Evolutionary conservation across 64 coral and sea anemone genomes (phyloP), one percentile per base, ranked within the genome.

Genomic region (Catalaphyllia jardinei): DNA sequence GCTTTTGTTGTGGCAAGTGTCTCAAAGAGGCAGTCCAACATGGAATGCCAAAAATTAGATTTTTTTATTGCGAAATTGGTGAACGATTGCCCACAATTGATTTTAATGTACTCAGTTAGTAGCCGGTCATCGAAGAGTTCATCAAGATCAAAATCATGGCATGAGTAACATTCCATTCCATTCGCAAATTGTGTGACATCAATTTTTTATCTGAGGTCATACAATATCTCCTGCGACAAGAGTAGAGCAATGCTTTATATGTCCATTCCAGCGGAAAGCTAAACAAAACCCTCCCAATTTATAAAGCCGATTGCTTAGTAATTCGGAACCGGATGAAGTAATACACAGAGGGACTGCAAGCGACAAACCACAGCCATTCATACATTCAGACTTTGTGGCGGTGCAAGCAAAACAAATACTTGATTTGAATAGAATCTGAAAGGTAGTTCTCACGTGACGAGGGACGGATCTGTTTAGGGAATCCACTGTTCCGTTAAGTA

Each of bases 361-460:
- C 81, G 22, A 71, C 81, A 46, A 63, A 71, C 81, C 81, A 71
- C 81, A 71, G 10, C 63, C 81, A 85, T 85, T 85, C 81, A 52
- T 69, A 71, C 33, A 19, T 63, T 85, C 81, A 85, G 81, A 51
- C 62, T 85, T 71, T 71, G 62, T 85, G 62, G 79, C 79, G 79
- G 24, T 85, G 62, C 10, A 71, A 71, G 81, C 81, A 85, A 71
- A 85, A 71, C 81, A 71, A 69, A 85, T 51, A 85, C 33, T 85
- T 85, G 81, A 85, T 85, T 85, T 85, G 81, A 85, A 85, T 85
- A 71, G 71, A 71, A 85, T 71, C 62, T 85, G 62, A 85, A 71
- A 51, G 33, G 35, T 15, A 38, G 10, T 28, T 71, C 62, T 85
- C 81, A 85, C 81, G 81, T 85, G 81, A 85, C 81, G 25, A 51